Evolutionary conservation across 2,113 vertebrate genomes (phyloP).

Genomic region (Todiramphus chloris): DNA sequence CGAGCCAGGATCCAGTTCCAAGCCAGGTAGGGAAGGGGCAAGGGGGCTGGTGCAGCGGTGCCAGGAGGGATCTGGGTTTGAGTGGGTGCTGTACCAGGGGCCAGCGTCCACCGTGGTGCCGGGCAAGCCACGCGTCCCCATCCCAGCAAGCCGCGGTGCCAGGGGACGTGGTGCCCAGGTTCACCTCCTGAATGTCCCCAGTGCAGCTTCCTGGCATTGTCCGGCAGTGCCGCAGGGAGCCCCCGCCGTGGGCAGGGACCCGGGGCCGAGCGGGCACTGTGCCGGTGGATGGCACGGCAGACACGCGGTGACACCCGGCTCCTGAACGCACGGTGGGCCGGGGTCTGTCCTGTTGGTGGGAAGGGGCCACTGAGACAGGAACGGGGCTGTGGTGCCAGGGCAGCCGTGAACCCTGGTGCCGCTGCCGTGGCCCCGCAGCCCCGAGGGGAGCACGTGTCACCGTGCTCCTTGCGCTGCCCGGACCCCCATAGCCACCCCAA

Average conservation of each 20-base stretch:
- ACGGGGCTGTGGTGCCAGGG: background rate
- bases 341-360: background rate
- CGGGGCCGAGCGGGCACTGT: too few species aligned
- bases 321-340: background rate
- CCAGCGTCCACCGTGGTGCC: accelerated
- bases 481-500: background rate
- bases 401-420: accelerated
- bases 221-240: background rate
- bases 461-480: background rate
- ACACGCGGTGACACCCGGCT: background rate
- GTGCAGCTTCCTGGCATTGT: background rate
- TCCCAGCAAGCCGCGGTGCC: accelerated
- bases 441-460: accelerated
- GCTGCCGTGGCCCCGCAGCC: background rate
- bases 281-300: too few species aligned
- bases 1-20: background rate
- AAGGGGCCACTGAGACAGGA: background rate
- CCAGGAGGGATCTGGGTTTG: background rate
- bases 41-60: background rate
- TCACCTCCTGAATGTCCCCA: background rate
- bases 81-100: background rate
- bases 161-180: background rate
- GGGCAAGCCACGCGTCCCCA: background rate
- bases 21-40: background rate
- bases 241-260: background rate